Evolutionary conservation across 2,888 invertebrate species (phyloP).

Genomic region (Cryptus armator): DNA sequence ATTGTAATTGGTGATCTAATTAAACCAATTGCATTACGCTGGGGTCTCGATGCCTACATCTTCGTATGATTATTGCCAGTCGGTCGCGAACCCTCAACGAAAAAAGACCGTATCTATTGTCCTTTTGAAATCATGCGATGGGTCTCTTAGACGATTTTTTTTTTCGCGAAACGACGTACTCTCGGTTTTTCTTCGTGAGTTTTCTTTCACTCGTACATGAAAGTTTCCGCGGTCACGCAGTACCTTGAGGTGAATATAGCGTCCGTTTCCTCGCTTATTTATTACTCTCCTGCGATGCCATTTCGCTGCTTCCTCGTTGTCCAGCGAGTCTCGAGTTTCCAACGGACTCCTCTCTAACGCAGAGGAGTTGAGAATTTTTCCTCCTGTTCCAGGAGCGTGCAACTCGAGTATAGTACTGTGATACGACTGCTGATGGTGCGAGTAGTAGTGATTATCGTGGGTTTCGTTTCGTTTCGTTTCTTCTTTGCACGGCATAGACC

Average conservation of each 20-base stretch:
- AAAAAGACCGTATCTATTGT: neutral
- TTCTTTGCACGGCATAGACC: conserved; percentile 56
- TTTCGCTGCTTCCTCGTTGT: conserved; percentile 53
- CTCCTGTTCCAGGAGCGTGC: conserved; percentile 22
- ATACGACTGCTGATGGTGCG: conserved; percentile 1
- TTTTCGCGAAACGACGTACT: conserved; percentile 9
- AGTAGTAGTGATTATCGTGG: conserved; percentile 58
- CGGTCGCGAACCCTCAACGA: conserved; percentile 36
- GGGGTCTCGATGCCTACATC: conserved; percentile 49
- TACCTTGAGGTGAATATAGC: conserved; percentile 50
- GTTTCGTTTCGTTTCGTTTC: conserved; percentile 60
- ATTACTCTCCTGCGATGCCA: conserved; percentile 40
- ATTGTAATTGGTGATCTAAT: conserved; percentile 71
- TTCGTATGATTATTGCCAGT: conserved; percentile 57
- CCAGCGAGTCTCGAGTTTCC: conserved; percentile 52
- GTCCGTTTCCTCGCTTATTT: conserved; percentile 21
- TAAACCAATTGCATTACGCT: conserved; percentile 76
- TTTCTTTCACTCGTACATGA: conserved; percentile 38
- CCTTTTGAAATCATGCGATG: neutral
- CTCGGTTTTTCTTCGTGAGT: neutral
- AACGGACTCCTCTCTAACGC: neutral
- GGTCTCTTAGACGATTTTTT: conserved; percentile 39
- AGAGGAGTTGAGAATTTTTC: conserved; percentile 37
- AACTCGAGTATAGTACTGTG: conserved; percentile 22
- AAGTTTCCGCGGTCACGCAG: conserved; percentile 46